These are phyloP conservation scores for Paracyclopina nana DNA, from an alignment of 1,140 invertebrate species.

Conservation along the genomic window DNA sequence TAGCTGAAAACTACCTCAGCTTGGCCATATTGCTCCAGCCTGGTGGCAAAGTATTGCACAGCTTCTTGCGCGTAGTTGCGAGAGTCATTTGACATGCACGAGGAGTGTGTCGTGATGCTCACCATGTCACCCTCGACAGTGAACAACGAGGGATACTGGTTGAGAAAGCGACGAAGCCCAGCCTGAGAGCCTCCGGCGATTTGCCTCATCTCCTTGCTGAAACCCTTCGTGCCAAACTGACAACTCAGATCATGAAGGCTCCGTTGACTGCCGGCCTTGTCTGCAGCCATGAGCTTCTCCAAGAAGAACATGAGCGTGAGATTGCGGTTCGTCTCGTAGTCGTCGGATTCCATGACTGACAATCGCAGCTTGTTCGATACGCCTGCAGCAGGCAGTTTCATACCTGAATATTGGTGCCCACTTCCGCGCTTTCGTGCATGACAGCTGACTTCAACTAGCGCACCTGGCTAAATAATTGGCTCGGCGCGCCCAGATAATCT, in stretches of 20 bases:
- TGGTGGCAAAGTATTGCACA: slow-evolving; percentile 79
- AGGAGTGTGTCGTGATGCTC: slow-evolving; percentile 60
- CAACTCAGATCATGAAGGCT: slow-evolving; percentile 88
- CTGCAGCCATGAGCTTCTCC: slow-evolving; percentile 75
- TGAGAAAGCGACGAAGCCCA: slow-evolving; percentile 55
- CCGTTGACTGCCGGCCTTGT: slow-evolving; percentile 60
- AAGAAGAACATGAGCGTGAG: slow-evolving; percentile 88
- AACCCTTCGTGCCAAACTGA: slow-evolving; percentile 85
- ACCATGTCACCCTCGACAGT: slow-evolving; percentile 77
- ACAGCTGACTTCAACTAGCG: too few relatives aligned
- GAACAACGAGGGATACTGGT: slow-evolving; percentile 75
- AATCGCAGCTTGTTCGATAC: too few relatives aligned
- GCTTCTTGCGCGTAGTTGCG: slow-evolving; percentile 65
- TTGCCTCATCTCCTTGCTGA: slow-evolving; percentile 60
- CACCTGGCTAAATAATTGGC: too few relatives aligned
- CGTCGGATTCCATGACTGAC: slow-evolving; percentile 84
- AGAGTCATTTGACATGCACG: slow-evolving; percentile 37
- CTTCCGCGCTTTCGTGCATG: too few relatives aligned
- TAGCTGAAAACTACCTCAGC: too few relatives aligned
- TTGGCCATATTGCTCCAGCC: slow-evolving; percentile 67
- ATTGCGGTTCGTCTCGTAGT: slow-evolving; percentile 79
- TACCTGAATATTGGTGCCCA: too few relatives aligned
- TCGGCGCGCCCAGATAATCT: too few relatives aligned
- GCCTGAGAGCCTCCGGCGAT: slow-evolving; percentile 84
- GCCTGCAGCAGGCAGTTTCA: too few relatives aligned